These are phyloP conservation scores for Hymenopus coronatus DNA, from an alignment of 2,888 invertebrate genomes.

Conservation along the genomic window DNA sequence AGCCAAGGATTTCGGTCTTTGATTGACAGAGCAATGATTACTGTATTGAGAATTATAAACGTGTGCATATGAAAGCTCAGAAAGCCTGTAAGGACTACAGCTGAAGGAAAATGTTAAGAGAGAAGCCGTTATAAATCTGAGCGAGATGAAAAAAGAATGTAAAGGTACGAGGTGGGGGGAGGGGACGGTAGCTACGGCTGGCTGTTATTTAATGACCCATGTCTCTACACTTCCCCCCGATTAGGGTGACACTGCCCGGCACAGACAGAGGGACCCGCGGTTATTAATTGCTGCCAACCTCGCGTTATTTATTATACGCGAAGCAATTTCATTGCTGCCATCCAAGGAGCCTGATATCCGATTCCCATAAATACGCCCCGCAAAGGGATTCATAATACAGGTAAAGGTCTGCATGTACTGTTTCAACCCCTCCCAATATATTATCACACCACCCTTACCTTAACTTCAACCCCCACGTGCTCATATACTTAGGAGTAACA, in stretches of 20 bases:
- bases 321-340: neutral
- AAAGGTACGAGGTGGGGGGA: neutral
- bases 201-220: constrained; percentile 28
- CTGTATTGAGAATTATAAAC: neutral
- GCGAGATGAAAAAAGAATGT: neutral
- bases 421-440: neutral
- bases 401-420: neutral
- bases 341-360: neutral
- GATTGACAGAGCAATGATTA: too few species aligned
- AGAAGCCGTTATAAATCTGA: neutral
- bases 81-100: neutral
- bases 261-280: neutral
- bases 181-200: constrained; percentile 23
- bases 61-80: neutral
- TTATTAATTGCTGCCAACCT: constrained; percentile 12
- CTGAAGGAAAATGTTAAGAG: neutral
- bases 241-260: constrained; percentile 19
- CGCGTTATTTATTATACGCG: constrained; percentile 17
- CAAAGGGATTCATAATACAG: neutral
- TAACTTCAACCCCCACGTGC: neutral
- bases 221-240: constrained; percentile 9
- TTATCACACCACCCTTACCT: neutral
- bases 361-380: neutral
- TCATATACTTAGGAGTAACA: neutral
- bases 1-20: too few species aligned